Base-by-base conservation (phyloP, 1,140 invertebrate genomes). In the Aricia agestis region DNA sequence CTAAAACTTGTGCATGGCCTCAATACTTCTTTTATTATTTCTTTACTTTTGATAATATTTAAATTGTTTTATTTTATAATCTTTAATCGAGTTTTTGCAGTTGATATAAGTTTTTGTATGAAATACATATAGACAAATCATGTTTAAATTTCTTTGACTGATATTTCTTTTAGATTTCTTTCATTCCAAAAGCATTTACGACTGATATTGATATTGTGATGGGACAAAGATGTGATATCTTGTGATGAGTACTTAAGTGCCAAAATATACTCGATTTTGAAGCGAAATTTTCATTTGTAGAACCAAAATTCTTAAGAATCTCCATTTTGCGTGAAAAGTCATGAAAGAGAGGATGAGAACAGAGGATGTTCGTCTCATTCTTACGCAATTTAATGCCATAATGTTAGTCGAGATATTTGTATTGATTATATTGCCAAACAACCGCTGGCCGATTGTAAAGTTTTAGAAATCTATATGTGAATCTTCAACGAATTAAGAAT, bases 101-200 rank as follows among this genome's bases (percentile, higher is more conserved):
- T 36, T 36, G 36, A 32, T 32, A 32, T 6, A 32, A n/a, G n/a
- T 32, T 32, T 32, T 32, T 32, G 32, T 65, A n/a, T n/a, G n/a
- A n/a, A n/a, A n/a, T 31, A 1, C 3, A 0, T 19, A 31, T 65
- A 9, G 6, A 0, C 9, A 1, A 45, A 45, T 45, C 42, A 45
- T 4, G 42, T 45, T 45, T 9, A 45, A 45, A 11, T 5, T 6
- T 45, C 9, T 45, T 15, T 52, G 45, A 52, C 45, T 52, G 45
- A 52, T 36, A 36, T 36, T 36, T 36, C 36, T 36, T 36, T 36
- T 36, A 36, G 9, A 36, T 59, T 18, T 17, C 6, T 17, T 59
- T 66, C 76, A 77, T 77, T 77, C 76, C 76, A 75, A 45, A 70
- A 66, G 74, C 74, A 77, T 75, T 77, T 77, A 18, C n/a, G 58